Evolutionary conservation across 2,113 vertebrate genomes (phyloP).

Genomic region (Zapornia atra): DNA sequence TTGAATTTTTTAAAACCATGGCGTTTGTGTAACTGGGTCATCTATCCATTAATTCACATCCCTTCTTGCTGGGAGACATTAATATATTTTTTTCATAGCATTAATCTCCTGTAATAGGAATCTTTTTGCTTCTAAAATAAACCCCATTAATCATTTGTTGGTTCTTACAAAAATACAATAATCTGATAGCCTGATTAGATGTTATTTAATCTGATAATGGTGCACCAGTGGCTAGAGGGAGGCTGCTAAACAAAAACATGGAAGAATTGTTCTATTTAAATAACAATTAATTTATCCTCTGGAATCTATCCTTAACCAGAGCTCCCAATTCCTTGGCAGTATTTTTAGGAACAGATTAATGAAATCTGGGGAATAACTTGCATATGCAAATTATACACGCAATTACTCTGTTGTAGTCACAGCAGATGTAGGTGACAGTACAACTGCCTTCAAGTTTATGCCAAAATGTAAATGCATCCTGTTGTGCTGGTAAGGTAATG

Average conservation of each 20-base stretch:
- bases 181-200: conserved; percentile 57
- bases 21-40: conserved; percentile 65
- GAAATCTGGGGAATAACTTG: conserved; percentile 10
- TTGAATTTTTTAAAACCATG: conserved; percentile 24
- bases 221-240: not conserved
- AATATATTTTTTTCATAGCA: conserved; percentile 54
- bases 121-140: conserved; percentile 44
- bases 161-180: conserved; percentile 49
- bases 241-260: conserved; percentile 27
- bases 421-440: conserved; percentile 19
- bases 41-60: conserved; percentile 55
- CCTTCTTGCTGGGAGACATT: conserved; percentile 43
- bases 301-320: not conserved
- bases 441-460: conserved; percentile 34
- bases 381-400: conserved; percentile 44
- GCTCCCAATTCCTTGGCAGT: conserved; percentile 34
- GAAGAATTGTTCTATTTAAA: conserved; percentile 8
- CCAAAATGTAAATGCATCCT: conserved; percentile 38
- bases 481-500: not conserved
- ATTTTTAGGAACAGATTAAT: conserved; percentile 55
- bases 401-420: conserved; percentile 46
- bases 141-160: conserved; percentile 47
- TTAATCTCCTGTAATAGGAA: conserved; percentile 49
- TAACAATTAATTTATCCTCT: conserved; percentile 30
- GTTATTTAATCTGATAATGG: conserved; percentile 67